Percentiles rank a stretch among this genome's conserved stretches.
phyloP scores from a whole-genome alignment of 2,888 invertebrate genomes.

The Incurvaria masculella region DNA sequence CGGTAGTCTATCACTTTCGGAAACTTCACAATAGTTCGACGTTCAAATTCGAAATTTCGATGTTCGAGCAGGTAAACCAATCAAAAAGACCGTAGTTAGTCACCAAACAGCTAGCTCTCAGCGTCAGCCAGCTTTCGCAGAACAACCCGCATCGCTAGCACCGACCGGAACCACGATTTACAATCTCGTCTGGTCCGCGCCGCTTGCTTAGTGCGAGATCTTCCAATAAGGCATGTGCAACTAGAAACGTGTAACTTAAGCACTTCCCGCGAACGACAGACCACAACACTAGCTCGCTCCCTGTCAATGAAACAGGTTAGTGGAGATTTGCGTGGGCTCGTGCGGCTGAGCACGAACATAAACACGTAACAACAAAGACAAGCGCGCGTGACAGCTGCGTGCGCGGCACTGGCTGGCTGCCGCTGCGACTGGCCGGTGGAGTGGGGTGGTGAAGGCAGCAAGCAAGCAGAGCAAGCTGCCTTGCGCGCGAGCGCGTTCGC shows the following conservation, averaged over 20 bases:
- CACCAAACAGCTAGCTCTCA: neutral
- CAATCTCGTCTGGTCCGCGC: neutral
- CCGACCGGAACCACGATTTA: neutral
- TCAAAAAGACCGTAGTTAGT: too few species aligned
- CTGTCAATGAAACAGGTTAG: neutral
- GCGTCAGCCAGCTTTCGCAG: neutral
- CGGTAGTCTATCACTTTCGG: neutral
- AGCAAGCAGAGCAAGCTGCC: too few species aligned
- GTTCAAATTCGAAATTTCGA: neutral
- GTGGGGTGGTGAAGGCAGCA: neutral
- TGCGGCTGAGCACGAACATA: neutral
- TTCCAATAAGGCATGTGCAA: neutral
- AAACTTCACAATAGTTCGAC: neutral
- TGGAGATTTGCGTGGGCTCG: neutral
- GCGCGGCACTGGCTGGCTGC: neutral
- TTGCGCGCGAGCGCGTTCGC: too few species aligned
- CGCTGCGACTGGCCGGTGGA: neutral
- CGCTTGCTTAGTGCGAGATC: too few species aligned
- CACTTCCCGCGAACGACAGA: neutral
- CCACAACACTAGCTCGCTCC: neutral
- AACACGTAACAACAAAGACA: neutral
- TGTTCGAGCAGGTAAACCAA: too few species aligned
- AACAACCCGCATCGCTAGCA: neutral
- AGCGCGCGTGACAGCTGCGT: neutral
- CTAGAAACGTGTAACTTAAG: neutral